These are phyloP conservation scores for Minunthozetes semirufus DNA, from an alignment of 2,888 invertebrate species.

Conservation along the genomic window DNA sequence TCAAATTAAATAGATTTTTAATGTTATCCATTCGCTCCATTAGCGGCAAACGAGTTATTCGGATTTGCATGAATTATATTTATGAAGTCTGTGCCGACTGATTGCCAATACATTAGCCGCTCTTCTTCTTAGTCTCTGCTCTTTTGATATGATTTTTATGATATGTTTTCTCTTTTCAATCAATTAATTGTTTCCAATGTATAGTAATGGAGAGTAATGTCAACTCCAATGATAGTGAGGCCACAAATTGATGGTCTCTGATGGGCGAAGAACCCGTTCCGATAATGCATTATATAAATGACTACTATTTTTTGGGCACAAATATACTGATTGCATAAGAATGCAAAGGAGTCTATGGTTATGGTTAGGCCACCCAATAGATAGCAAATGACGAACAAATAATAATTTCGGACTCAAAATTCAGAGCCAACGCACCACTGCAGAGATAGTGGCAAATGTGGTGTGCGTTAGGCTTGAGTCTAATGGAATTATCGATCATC, in stretches of 20 bases:
- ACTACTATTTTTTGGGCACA: too few species aligned
- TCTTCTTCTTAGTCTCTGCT: too few species aligned
- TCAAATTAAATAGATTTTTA: too few species aligned
- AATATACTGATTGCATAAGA: background rate
- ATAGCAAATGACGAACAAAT: background rate
- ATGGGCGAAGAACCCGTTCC: background rate
- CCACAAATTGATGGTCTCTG: slow-evolving; percentile 3
- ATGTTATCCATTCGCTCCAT: too few species aligned
- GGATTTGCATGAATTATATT: too few species aligned
- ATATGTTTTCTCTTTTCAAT: background rate
- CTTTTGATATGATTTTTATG: too few species aligned
- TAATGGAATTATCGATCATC: slow-evolving; percentile 12
- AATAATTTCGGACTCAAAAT: background rate
- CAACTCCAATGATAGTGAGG: background rate
- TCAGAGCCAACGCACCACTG: background rate
- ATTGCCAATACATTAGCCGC: too few species aligned
- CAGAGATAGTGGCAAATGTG: background rate
- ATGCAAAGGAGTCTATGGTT: background rate
- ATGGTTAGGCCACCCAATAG: slow-evolving; percentile 1
- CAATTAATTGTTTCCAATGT: background rate
- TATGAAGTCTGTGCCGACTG: too few species aligned
- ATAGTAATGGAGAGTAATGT: background rate
- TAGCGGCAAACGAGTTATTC: too few species aligned
- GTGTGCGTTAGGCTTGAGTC: background rate
- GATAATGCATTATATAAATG: slow-evolving; percentile 5